phyloP scores from a whole-genome alignment of 1,140 invertebrate genomes.

The Tenebrio molitor region DNA sequence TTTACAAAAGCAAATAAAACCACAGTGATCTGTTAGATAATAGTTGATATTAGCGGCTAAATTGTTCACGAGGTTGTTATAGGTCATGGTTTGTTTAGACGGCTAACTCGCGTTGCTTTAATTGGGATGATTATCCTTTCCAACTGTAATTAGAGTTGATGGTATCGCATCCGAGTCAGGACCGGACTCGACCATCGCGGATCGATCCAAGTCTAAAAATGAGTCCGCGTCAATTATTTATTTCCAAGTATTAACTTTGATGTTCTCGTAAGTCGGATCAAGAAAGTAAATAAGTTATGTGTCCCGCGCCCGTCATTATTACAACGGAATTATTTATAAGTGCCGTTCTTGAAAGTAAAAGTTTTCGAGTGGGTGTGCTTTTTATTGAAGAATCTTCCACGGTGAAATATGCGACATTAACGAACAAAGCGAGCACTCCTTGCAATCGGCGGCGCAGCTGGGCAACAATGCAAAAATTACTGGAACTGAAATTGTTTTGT shows the following conservation, averaged over 20 bases:
- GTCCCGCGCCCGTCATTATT: neutral
- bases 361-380: slow-evolving; percentile 30
- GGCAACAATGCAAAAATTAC: too few species aligned
- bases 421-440: neutral
- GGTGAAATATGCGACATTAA: slow-evolving; percentile 10
- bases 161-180: neutral
- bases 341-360: slow-evolving; percentile 26
- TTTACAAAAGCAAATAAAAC: slow-evolving; percentile 1
- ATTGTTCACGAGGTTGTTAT: slow-evolving; percentile 5
- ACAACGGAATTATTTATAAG: slow-evolving; percentile 20
- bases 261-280: neutral
- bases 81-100: slow-evolving; percentile 37
- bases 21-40: slow-evolving; percentile 23
- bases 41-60: slow-evolving; percentile 14
- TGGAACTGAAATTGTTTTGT: too few species aligned
- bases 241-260: neutral
- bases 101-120: slow-evolving; percentile 4
- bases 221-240: neutral
- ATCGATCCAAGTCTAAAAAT: neutral
- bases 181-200: neutral
- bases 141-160: slow-evolving; percentile 9
- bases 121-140: slow-evolving; percentile 19
- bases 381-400: slow-evolving; percentile 15
- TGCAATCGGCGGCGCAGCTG: too few species aligned
- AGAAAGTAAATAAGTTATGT: slow-evolving; percentile 15